Evolutionary conservation across 2,113 vertebrate species (phyloP).

Genomic region (Engraulis encrasicolus): DNA sequence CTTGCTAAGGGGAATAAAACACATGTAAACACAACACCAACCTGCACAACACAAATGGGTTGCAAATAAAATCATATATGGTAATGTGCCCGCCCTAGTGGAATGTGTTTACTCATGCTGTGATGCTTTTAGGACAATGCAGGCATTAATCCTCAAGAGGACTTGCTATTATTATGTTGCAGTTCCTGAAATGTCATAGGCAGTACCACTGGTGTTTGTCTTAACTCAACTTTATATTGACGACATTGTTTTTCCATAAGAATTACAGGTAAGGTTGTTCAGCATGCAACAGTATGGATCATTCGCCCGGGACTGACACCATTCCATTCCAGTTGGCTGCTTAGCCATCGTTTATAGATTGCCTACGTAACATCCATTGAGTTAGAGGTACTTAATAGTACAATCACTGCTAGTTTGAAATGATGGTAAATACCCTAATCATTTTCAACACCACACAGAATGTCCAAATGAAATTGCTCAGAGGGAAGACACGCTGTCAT

Average conservation of each 20-base stretch:
- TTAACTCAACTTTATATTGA: background rate
- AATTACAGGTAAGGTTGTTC: background rate
- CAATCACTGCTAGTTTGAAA: no score
- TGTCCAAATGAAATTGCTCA: no score
- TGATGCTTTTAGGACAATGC: constrained; percentile 19
- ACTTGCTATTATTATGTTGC: constrained; percentile 20
- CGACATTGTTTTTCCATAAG: background rate
- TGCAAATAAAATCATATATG: constrained; percentile 40
- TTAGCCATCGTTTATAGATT: no score
- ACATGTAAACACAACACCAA: background rate
- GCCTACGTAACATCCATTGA: no score
- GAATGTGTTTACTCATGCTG: constrained; percentile 27
- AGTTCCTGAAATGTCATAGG: background rate
- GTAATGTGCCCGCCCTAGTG: constrained; percentile 26
- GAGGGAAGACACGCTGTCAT: no score
- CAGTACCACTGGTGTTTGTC: background rate
- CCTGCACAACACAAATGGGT: background rate
- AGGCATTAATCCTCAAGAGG: constrained; percentile 34
- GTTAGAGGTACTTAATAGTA: no score
- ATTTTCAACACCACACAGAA: no score
- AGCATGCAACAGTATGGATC: no score
- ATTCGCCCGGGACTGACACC: no score
- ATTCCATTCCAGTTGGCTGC: no score
- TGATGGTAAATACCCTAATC: no score
- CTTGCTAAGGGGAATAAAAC: constrained; percentile 6